A percentile compares a stretch with the other conserved stretches of the same genome.
phyloP scores from a whole-genome alignment of 1,140 invertebrate genomes.

The Lordiphosa clarofinis region DNA sequence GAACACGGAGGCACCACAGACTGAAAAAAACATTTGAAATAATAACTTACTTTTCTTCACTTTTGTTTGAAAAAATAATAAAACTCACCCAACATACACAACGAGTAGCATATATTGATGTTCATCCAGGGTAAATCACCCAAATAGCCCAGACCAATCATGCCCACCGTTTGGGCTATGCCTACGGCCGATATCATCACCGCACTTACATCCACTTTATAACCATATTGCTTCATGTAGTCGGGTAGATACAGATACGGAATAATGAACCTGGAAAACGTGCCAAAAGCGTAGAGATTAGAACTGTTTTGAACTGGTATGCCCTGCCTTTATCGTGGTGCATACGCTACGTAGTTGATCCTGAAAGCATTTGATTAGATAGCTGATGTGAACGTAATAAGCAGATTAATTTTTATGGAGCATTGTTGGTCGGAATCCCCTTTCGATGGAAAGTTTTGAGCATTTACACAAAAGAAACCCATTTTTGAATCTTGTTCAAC shows the following conservation, averaged over 20 bases:
- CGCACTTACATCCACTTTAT: conserved; percentile 87
- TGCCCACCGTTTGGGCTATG: conserved; percentile 93
- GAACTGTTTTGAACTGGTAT: conserved; percentile 10
- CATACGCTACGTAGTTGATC: too few species aligned
- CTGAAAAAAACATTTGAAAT: conserved; percentile 20
- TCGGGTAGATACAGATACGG: conserved; percentile 94
- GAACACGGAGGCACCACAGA: conserved; percentile 87
- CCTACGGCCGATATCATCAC: conserved; percentile 90
- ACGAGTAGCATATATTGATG: conserved; percentile 88
- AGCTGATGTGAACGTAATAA: too few species aligned
- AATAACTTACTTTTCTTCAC: too few species aligned
- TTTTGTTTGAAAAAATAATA: neutral
- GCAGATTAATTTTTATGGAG: too few species aligned
- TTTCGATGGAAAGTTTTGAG: too few species aligned
- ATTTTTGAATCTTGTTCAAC: too few species aligned
- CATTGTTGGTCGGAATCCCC: too few species aligned
- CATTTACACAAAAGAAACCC: too few species aligned
- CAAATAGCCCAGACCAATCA: conserved; percentile 93
- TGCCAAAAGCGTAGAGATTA: conserved; percentile 12
- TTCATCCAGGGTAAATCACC: conserved; percentile 94
- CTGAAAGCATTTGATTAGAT: too few species aligned
- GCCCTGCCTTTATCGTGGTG: too few species aligned
- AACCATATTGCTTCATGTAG: conserved; percentile 83
- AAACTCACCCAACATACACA: conserved; percentile 83
- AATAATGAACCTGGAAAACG: conserved; percentile 85